Conservation (phyloP, 2,113 vertebrate genomes). For the Capricornis sumatraensis region DNA sequence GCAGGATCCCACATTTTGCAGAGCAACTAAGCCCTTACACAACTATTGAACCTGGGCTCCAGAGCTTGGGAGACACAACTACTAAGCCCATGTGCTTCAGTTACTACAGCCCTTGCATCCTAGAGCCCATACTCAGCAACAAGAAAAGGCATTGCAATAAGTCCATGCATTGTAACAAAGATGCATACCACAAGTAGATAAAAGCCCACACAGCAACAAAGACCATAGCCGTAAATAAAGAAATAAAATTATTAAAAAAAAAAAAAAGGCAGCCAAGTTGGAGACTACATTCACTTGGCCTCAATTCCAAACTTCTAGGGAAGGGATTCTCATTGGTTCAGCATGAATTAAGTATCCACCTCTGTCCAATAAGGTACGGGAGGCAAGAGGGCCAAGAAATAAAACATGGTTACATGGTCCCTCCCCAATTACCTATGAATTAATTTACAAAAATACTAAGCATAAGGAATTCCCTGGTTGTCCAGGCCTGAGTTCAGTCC, state of each 20-base stretch:
- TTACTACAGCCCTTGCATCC: neutral
- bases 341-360: neutral
- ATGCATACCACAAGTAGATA: neutral
- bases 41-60: neutral
- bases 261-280: neutral
- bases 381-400: neutral
- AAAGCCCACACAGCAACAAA: neutral
- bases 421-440: neutral
- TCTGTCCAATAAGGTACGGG: neutral
- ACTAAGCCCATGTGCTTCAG: neutral
- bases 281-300: neutral
- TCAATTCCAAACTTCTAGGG: neutral
- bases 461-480: neutral
- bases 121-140: neutral
- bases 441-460: neutral
- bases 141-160: neutral
- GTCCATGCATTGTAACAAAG: neutral
- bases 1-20: neutral
- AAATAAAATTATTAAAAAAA: neutral
- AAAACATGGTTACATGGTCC: neutral
- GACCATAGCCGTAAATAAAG: neutral
- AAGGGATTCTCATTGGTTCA: neutral
- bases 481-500: neutral
- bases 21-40: neutral
- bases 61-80: neutral